Percentiles rank a stretch among this genome's conserved stretches.
These are phyloP conservation scores for Sarcophaga caerulescens DNA, from an alignment of 2,888 invertebrate species.

Conservation along the genomic window DNA sequence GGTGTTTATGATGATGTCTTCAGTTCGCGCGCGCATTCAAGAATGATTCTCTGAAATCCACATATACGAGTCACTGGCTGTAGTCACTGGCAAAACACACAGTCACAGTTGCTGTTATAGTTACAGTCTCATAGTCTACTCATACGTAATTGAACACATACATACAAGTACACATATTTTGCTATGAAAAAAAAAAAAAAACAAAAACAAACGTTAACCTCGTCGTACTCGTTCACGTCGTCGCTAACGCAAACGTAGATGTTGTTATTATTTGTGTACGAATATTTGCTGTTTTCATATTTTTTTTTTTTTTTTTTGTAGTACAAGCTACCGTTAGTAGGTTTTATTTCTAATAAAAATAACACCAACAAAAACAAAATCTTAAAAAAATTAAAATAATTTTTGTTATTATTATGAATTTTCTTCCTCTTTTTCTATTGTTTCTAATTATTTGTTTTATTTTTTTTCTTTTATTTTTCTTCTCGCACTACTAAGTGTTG, in stretches of 20 bases:
- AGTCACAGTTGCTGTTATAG: conserved; percentile 2
- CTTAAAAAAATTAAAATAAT: conserved; percentile 8
- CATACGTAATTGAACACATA: not conserved
- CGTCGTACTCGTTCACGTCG: conserved; percentile 7
- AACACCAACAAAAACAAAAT: conserved; percentile 14
- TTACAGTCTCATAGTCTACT: not conserved
- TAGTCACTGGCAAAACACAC: not conserved
- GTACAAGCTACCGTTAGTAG: not conserved
- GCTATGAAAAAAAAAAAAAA: not conserved
- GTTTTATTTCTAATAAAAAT: not conserved
- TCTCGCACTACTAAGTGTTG: conserved; percentile 55
- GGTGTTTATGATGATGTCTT: conserved; percentile 72
- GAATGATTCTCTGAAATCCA: conserved; percentile 78
- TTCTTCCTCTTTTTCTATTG: conserved; percentile 19
- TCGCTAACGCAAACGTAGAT: not conserved
- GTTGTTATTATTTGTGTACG: not conserved
- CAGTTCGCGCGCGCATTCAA: conserved; percentile 80
- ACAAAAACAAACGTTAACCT: conserved; percentile 28
- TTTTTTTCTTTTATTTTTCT: conserved; percentile 35
- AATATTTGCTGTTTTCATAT: not conserved
- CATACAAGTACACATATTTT: not conserved
- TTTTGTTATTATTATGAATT: conserved; percentile 23
- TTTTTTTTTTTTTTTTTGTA: not conserved
- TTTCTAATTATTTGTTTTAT: not conserved
- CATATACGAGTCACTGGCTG: conserved; percentile 51